Percentiles rank a stretch among this genome's conserved stretches.
These are phyloP conservation scores for Drosophila bipectinata DNA, from an alignment of 1,140 invertebrate genomes.

Conservation along the genomic window DNA sequence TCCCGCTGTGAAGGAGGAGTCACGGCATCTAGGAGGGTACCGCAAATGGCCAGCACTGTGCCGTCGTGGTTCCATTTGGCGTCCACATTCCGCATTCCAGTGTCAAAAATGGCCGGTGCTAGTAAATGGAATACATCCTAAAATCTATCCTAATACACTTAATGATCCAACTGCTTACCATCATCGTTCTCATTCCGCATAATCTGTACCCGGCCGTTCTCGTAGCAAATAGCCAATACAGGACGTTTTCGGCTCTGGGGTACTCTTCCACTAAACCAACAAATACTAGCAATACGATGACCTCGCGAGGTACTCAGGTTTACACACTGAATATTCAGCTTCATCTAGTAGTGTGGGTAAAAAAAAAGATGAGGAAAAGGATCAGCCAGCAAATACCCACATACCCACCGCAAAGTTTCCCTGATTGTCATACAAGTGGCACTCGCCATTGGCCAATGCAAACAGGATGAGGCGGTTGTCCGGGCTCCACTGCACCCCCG, in stretches of 20 bases:
- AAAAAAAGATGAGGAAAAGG: neutral
- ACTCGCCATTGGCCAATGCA: constrained; percentile 94
- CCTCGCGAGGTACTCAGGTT: constrained; percentile 82
- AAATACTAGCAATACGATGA: constrained; percentile 88
- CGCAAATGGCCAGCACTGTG: constrained; percentile 93
- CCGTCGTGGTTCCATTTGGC: constrained; percentile 97
- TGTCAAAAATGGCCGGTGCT: constrained; percentile 89
- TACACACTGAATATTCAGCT: constrained; percentile 87
- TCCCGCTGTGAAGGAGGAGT: constrained; percentile 85
- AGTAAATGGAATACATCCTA: constrained; percentile 46
- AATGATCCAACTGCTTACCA: constrained; percentile 84
- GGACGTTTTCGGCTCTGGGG: constrained; percentile 88
- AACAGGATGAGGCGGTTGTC: constrained; percentile 96
- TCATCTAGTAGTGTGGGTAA: constrained; percentile 85
- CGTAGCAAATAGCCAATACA: constrained; percentile 93
- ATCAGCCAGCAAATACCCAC: no score
- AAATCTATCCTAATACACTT: neutral
- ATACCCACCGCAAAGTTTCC: constrained; percentile 88
- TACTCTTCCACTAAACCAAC: constrained; percentile 90
- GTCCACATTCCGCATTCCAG: constrained; percentile 91
- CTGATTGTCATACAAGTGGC: constrained; percentile 97
- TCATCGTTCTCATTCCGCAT: constrained; percentile 96
- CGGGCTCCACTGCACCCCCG: constrained; percentile 96
- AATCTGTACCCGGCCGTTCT: constrained; percentile 93
- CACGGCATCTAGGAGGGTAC: constrained; percentile 85